These are phyloP conservation scores for Celastrina argiolus DNA, from an alignment of 2,888 invertebrate species.

Conservation along the genomic window DNA sequence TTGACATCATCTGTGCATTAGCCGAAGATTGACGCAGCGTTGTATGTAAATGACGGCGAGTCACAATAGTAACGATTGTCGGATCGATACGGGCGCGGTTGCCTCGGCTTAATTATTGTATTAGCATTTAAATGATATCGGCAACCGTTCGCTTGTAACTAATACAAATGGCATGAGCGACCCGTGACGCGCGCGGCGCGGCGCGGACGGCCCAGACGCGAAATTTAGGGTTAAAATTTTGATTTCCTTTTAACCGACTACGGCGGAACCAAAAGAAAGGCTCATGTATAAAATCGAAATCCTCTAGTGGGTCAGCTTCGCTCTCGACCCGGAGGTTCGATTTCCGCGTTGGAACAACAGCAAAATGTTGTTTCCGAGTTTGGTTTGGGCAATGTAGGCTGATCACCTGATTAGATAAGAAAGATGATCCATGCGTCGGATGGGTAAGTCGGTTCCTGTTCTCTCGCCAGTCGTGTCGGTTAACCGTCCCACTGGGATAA, in stretches of 20 bases:
- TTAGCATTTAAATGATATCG: slow-evolving; percentile 80
- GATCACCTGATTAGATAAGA: too few species aligned
- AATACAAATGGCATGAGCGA: slow-evolving; percentile 78
- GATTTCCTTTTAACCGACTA: not conserved
- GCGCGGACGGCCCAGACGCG: slow-evolving; percentile 45
- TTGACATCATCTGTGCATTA: not conserved
- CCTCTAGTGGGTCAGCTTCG: too few species aligned
- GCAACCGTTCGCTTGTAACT: slow-evolving; percentile 79
- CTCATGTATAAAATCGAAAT: too few species aligned
- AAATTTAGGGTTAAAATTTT: slow-evolving; percentile 5
- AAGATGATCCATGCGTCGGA: too few species aligned
- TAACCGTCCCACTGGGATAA: too few species aligned
- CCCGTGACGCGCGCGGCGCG: slow-evolving; percentile 44
- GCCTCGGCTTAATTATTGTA: slow-evolving; percentile 76
- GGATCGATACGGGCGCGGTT: slow-evolving; percentile 63
- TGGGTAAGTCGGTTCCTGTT: too few species aligned
- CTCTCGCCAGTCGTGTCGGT: too few species aligned
- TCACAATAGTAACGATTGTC: slow-evolving; percentile 41
- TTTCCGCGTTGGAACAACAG: too few species aligned
- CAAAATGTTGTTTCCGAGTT: too few species aligned
- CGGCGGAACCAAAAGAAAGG: too few species aligned
- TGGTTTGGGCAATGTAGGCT: too few species aligned
- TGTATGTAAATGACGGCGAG: slow-evolving; percentile 33
- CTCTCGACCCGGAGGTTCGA: too few species aligned
- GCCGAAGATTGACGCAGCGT: slow-evolving; percentile 19